Evolutionary conservation across 2,888 invertebrate species (phyloP).

Genomic region (Caenorhabditis sp.): DNA sequence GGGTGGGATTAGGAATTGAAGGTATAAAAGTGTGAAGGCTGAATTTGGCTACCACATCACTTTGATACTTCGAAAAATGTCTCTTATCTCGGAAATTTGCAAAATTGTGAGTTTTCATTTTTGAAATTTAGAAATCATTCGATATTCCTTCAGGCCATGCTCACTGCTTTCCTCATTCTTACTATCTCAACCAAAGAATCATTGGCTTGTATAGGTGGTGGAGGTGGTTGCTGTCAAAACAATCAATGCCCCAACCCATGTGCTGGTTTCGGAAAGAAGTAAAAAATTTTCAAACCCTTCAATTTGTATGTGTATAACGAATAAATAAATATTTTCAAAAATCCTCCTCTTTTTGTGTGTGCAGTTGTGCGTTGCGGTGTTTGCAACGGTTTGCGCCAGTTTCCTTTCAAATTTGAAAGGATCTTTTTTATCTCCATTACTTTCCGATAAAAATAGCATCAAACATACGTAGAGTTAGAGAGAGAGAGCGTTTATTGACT

Average conservation of each 20-base stretch:
- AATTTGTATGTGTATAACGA: neutral
- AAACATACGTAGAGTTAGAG: too few relatives aligned
- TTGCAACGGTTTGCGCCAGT: constrained; percentile 3
- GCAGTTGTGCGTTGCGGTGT: constrained; percentile 19
- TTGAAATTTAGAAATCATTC: neutral
- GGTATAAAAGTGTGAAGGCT: neutral
- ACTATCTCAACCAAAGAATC: neutral
- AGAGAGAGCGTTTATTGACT: too few relatives aligned
- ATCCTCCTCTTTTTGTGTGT: neutral
- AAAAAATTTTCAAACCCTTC: constrained; percentile 1
- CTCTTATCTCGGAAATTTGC: neutral
- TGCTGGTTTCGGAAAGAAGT: constrained; percentile 41
- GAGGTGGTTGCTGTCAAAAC: constrained; percentile 38
- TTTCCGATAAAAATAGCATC: too few relatives aligned
- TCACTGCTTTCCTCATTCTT: neutral
- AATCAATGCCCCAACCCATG: constrained; percentile 39
- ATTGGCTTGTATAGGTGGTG: constrained; percentile 3
- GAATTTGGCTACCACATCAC: neutral
- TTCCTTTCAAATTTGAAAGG: too few relatives aligned
- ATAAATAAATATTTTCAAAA: neutral
- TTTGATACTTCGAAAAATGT: neutral
- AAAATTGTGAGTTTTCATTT: neutral
- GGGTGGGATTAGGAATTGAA: neutral
- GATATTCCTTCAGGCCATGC: neutral
- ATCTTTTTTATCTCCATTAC: too few relatives aligned